phyloP scores from a whole-genome alignment of 2,113 vertebrate species.

The Hipposideros armiger region DNA sequence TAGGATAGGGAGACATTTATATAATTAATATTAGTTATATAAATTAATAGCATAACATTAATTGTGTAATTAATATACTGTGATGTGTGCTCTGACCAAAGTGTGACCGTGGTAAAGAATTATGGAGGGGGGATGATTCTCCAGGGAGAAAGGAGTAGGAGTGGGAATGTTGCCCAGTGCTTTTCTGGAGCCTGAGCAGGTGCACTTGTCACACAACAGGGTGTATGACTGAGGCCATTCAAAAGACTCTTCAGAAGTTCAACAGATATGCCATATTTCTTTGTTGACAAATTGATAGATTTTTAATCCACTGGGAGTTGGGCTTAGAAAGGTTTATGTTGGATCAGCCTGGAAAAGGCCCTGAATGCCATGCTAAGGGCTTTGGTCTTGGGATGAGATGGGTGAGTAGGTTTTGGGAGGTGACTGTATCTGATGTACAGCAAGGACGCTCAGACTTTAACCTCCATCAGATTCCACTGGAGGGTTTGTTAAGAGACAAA shows the following conservation, averaged over 20 bases:
- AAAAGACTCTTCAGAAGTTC: neutral
- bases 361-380: neutral
- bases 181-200: rapidly evolving
- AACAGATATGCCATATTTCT: neutral
- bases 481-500: neutral
- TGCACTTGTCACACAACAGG: neutral
- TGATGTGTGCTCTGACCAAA: neutral
- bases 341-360: neutral
- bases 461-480: neutral
- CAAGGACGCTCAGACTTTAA: neutral
- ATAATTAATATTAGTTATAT: neutral
- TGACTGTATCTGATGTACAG: neutral
- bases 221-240: neutral
- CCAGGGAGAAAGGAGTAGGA: neutral
- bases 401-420: rapidly evolving
- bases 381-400: neutral
- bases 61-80: neutral
- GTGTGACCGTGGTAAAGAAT: neutral
- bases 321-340: neutral
- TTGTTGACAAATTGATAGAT: neutral
- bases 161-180: too few relatives aligned
- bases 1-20: neutral
- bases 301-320: neutral
- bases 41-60: neutral
- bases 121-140: neutral